Base-by-base conservation (phyloP, 2,888 invertebrate species). In the Drosophila quinaria region DNA sequence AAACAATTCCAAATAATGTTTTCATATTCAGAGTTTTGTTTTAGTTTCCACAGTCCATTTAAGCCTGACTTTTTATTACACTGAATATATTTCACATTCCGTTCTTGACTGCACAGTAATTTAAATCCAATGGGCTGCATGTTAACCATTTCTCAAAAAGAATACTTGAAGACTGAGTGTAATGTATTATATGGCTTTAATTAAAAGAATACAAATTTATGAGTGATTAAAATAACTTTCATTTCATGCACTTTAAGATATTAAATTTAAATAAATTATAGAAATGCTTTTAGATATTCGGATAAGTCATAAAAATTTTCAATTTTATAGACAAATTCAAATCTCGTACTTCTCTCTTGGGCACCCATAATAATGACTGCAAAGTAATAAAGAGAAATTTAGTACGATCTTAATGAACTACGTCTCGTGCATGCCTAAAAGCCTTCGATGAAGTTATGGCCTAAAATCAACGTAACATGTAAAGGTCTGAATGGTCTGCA, bases 391-490 rank as follows among this genome's bases (percentile, higher is more conserved):
- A 51, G 51, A 61, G 60, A 39, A 49, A 47, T 56, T 49, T 19
- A 13, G 33, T 13, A 44, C 33, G 63, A 31, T 49, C 67, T 69
- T 81, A 83, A 85, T 85, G 85, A 83, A 85, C 67, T 85, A 77
- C 83, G 74, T 66, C 74, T 58, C 49, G 61, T 79, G 81, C 83
- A 81, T 81, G 79, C 54, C 77, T 55, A 81, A 81, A 66, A 69
- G 54, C 78, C 66, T 67, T 80, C 71, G 70, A 52, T 68, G 66
- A 82, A 83, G 70, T 80, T 85, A 80, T 79, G 79, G 82, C 74
- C 59, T 65, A 69, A 78, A 85, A 84, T 85, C 82, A 85, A 85
- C 85, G 79, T 82, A 61, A 83, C 75, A 78, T 72, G 59, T 73
- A 61, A 67, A 73, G 70, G 70, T 76, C 72, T 65, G 68, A 74